Base-by-base conservation (phyloP, 2,888 invertebrate species). In the Caenorhabditis wallacei region DNA sequence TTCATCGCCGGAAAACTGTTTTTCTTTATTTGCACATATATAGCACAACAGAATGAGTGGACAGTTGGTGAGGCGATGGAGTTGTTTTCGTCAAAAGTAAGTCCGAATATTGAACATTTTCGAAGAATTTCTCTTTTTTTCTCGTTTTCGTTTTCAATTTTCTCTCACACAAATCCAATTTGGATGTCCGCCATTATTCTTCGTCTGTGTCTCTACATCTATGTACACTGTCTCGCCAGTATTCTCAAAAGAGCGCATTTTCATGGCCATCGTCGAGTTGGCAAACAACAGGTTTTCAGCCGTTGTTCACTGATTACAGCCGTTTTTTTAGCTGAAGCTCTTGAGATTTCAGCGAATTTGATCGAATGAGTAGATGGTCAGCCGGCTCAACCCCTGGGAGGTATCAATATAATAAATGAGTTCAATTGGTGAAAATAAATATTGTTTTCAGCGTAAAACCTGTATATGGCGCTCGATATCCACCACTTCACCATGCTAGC, bases 401-500 rank as follows among this genome's bases (percentile, higher is more conserved):
- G 87, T 87, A 64, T 20, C 26, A 71, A 82, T 37, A 22, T 18
- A 57, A 7, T 22, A 59, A 76, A 53, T 78, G 56, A 75, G 20
- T 1, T 18, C 54, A 59, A 18, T 63, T 35, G 22, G 30, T 75
- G 43, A 26, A 22, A 22, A 13, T 18, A 46, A 56, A 51, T 7
- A 54, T 22, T 20, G 13, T 54, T 80, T 87, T 66, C 80, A 91
- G 91, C 76, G 90, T 91, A 24, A 87, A 87, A 70, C 91, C 91
- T 11, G 88, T 91, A 13, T 90, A 90, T 79, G 91, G 91, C n/a
- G 91, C 91, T n/a, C 88, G 88, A 57, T 91, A 91, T 75, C 91
- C 91, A 26, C 90, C 91, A 11, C 83, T 89, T n/a, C 85, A 86
- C 20, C 76, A 86, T 35, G 84, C 84, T 22, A 85, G 82, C 66